phyloP scores from a whole-genome alignment of 2,113 vertebrate genomes.

The Cryptoleucopteryx plumbea region DNA sequence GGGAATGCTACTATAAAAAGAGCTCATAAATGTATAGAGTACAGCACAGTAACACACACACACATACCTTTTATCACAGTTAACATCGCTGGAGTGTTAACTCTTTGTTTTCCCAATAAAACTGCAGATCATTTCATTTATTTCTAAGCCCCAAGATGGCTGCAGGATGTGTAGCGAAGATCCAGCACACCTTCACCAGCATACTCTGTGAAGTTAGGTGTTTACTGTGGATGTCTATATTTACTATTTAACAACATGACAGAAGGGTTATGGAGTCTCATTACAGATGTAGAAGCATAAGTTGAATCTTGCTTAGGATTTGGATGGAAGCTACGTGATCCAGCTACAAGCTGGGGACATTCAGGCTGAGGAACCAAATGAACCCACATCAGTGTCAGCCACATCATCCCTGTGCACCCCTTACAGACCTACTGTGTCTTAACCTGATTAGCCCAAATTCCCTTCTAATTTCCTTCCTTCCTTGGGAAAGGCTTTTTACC shows the following conservation, averaged over 20 bases:
- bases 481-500: neutral
- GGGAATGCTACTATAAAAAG: constrained; percentile 44
- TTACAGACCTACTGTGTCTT: neutral
- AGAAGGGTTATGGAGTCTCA: accelerated
- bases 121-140: neutral
- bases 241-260: neutral
- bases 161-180: neutral
- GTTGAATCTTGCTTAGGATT: neutral
- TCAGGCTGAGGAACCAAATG: neutral
- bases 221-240: neutral
- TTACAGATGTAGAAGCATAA: neutral
- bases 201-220: neutral
- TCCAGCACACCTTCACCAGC: neutral
- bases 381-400: neutral
- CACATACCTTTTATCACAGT: neutral
- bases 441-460: neutral
- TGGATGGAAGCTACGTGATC: neutral
- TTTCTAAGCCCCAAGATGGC: neutral
- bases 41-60: neutral
- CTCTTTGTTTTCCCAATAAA: neutral
- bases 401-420: neutral
- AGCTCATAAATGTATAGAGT: constrained; percentile 21
- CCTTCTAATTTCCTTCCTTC: neutral
- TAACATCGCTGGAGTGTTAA: neutral
- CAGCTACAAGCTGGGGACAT: neutral